Base-by-base conservation (phyloP, 2,113 vertebrate species). In the Pelobates fuscus region DNA sequence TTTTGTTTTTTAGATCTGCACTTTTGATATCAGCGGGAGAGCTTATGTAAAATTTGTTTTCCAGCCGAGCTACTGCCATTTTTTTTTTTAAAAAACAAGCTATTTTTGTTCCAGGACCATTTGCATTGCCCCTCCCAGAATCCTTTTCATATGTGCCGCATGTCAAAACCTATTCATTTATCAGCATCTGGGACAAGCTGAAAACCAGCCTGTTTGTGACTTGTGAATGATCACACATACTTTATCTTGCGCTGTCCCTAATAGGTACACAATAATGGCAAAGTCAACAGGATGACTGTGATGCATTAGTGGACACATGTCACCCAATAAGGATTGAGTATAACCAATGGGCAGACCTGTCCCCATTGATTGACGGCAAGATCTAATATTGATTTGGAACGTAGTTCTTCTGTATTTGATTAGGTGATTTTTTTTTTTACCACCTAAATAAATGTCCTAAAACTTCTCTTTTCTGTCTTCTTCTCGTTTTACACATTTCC, bases 271-370 rank as follows among this genome's bases (percentile, higher is more conserved):
- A 67, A 44, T 75, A 59, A 75, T 58, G 71, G 29, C 43, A 66
- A 58, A 58, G 63, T 75, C 63, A 66, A 67, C 71, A 75, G 62
- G 62, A 75, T 46, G 71, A 5, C 52, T 59, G 71, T 75, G 63
- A 75, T 75, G 62, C 49, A 67, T 75, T 75, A 57, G 61, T 23
- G 49, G 30, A 58, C 25, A 11, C 18, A 8, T 72, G 71, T 66
- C 60, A 55, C 44, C 29, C 25, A 60, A 73, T 64, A 63, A 73
- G 69, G 37, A 25, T 49, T 63, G 69, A 71, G 69, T 27, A 32
- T 44, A 71, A 71, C 69, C 59, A 62, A 71, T 58, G 26, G 49
- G 70, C n/a, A 32, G 70, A 52, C 12, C 70, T 52, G 58, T 71
- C 70, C 32, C 25, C 21, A 3, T 25, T 71, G 70, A 71, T 63